Evolutionary conservation across 2,888 invertebrate species (phyloP).

Genomic region (Nowickia ferox): DNA sequence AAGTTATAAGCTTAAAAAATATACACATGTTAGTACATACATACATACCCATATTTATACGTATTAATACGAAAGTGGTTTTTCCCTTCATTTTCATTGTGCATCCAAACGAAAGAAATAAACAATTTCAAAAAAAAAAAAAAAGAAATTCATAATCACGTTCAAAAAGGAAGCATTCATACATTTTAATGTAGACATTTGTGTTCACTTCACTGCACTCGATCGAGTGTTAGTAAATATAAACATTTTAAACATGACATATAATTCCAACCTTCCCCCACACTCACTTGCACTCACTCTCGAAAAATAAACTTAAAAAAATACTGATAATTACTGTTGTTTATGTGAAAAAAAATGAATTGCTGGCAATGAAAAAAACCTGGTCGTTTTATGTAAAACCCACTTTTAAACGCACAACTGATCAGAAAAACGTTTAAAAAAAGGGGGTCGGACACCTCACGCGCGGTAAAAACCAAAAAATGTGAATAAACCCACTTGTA

Average conservation of each 20-base stretch:
- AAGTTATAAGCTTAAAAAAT: constrained; percentile 58
- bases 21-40: background rate
- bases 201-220: constrained; percentile 31
- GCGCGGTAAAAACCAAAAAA: constrained; percentile 67
- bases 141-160: constrained; percentile 68
- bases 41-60: background rate
- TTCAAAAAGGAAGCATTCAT: constrained; percentile 64
- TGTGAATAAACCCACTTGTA: constrained; percentile 63
- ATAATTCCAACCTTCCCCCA: constrained; percentile 45
- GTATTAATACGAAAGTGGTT: constrained; percentile 51
- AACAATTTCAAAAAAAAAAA: constrained; percentile 32
- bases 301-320: background rate
- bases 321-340: constrained; percentile 20
- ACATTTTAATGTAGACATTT: constrained; percentile 27
- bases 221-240: constrained; percentile 21
- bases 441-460: constrained; percentile 65
- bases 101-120: constrained; percentile 36
- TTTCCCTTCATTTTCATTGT: constrained; percentile 62
- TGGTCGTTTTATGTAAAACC: constrained; percentile 59
- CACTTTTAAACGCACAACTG: constrained; percentile 53
- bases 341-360: constrained; percentile 17
- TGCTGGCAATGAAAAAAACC: constrained; percentile 69
- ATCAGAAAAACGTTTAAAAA: constrained; percentile 12
- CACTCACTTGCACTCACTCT: background rate
- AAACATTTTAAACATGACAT: constrained; percentile 62